Conservation (phyloP, 2,113 vertebrate genomes). For the Anoura caudifer region DNA sequence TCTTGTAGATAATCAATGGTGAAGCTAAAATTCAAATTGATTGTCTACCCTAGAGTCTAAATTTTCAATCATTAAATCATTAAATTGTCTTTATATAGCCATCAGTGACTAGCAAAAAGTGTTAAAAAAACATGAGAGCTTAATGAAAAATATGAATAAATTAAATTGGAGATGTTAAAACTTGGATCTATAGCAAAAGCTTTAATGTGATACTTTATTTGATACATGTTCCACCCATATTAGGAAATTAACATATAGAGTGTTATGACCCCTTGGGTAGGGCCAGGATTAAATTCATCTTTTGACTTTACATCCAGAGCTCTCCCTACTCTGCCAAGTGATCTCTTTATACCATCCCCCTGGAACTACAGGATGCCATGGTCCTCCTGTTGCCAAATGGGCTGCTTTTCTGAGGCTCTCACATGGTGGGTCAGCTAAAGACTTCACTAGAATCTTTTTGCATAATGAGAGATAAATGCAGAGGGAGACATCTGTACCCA, state of each 20-base stretch:
- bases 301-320: background rate
- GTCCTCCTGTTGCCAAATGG: background rate
- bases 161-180: background rate
- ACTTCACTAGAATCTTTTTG: background rate
- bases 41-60: background rate
- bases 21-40: background rate
- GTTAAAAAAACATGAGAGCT: background rate
- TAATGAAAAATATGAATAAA: background rate
- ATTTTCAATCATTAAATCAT: background rate
- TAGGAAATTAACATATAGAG: background rate
- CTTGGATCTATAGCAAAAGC: background rate
- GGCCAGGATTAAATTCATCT: background rate
- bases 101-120: background rate
- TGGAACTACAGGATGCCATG: background rate
- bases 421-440: background rate
- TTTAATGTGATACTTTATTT: background rate
- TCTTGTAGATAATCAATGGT: background rate
- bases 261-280: background rate
- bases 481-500: background rate
- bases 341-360: background rate
- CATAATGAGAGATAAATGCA: background rate
- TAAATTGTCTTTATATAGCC: background rate
- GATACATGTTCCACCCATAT: background rate
- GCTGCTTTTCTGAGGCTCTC: background rate
- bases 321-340: background rate